phyloP scores from a whole-genome alignment of 2,797 vertebrate genomes.

The Lepus oiostolus region DNA sequence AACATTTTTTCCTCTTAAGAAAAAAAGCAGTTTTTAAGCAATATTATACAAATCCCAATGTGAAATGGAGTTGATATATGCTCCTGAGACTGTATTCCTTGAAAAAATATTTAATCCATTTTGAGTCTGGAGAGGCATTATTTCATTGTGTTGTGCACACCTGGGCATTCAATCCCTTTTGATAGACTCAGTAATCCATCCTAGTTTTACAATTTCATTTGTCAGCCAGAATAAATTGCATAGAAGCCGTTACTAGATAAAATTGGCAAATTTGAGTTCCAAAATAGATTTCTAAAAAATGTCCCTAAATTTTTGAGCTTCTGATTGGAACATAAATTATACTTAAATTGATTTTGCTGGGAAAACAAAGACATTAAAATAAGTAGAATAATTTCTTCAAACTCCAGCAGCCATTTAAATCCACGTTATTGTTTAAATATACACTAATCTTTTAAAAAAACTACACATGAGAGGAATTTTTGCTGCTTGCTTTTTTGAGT shows the following conservation, averaged over 20 bases:
- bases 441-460: background rate
- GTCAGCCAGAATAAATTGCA: constrained; percentile 16
- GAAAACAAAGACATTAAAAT: constrained; percentile 15
- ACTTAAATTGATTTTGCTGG: constrained; percentile 18
- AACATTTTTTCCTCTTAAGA: constrained; percentile 32
- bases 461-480: background rate
- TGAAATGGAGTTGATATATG: background rate
- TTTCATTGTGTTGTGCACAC: constrained; percentile 18
- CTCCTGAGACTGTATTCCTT: constrained; percentile 31
- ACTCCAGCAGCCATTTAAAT: background rate
- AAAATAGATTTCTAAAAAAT: constrained; percentile 40
- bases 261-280: background rate
- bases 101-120: background rate
- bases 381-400: constrained; percentile 51
- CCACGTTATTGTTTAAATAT: constrained; percentile 33
- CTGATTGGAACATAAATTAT: background rate
- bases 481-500: background rate
- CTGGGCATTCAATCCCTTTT: background rate
- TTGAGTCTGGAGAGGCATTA: background rate
- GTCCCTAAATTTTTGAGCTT: background rate
- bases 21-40: background rate
- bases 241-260: background rate
- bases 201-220: background rate
- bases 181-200: background rate
- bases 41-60: background rate